These are phyloP conservation scores for Notiomystis cincta DNA, from an alignment of 2,113 vertebrate genomes.

Conservation along the genomic window DNA sequence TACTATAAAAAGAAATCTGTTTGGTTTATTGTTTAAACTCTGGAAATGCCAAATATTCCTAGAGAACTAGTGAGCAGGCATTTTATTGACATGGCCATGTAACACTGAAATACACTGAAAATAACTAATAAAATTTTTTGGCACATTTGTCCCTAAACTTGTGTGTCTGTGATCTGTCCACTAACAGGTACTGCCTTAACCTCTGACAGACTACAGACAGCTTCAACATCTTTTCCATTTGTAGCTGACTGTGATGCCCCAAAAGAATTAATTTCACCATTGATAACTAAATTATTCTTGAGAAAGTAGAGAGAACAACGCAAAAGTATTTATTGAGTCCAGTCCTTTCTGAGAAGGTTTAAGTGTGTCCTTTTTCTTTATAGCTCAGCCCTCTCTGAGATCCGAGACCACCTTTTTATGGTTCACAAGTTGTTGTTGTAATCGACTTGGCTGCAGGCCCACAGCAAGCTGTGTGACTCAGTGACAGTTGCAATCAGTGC, in stretches of 20 bases:
- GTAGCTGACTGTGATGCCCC: background rate
- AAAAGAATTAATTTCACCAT: background rate
- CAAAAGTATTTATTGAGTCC: background rate
- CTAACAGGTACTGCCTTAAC: background rate
- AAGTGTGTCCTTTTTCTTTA: background rate
- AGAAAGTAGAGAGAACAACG: background rate
- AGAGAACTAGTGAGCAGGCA: background rate
- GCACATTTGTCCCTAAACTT: background rate
- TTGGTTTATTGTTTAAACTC: background rate
- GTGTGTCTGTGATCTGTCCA: background rate
- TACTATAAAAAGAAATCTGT: background rate
- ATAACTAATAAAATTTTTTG: background rate
- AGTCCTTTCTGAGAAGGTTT: background rate
- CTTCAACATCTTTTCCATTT: background rate
- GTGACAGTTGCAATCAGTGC: constrained; percentile 76
- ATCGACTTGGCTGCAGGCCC: constrained; percentile 71
- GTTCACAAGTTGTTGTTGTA: constrained; percentile 73
- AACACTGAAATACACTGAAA: background rate
- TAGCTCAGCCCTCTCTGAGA: background rate
- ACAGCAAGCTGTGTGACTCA: constrained; percentile 75
- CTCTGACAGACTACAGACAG: background rate
- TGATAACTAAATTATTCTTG: background rate
- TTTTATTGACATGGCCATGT: background rate
- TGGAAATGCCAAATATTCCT: background rate
- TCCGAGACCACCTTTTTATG: constrained; percentile 70